Conservation (phyloP, 2,888 invertebrate species). For the Frankliniella fusca region DNA sequence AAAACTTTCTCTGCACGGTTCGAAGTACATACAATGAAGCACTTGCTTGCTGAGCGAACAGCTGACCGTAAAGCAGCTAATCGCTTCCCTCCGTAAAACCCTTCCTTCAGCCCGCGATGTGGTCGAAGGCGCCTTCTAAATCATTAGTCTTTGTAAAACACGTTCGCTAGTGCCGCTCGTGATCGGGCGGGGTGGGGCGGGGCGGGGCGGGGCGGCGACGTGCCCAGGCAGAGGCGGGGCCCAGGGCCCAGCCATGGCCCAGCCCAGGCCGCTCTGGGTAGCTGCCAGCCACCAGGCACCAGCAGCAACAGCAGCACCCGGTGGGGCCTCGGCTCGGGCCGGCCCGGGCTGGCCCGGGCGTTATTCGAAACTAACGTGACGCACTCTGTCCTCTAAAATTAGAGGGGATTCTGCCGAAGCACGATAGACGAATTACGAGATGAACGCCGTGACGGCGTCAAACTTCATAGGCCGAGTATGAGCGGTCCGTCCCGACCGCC, state of each 20-base stretch:
- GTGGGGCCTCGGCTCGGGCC: background rate
- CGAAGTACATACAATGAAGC: background rate
- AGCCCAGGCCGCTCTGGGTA: background rate
- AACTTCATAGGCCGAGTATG: no score
- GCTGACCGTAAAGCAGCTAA: background rate
- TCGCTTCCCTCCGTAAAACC: background rate
- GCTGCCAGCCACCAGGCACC: background rate
- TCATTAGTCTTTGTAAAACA: slow-evolving; percentile 1
- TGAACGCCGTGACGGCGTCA: background rate
- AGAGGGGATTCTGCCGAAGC: background rate
- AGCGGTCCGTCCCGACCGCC: background rate
- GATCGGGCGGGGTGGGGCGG: background rate
- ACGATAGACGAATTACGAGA: background rate
- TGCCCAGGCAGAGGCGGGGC: background rate
- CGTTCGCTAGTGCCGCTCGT: background rate
- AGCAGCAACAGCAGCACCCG: no score
- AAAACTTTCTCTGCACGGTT: background rate
- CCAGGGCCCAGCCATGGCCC: no score
- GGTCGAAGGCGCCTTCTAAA: background rate
- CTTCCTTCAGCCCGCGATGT: background rate
- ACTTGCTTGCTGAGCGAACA: background rate
- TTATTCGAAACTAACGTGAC: slow-evolving; percentile 19
- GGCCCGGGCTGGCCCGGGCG: background rate
- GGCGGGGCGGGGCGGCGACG: background rate
- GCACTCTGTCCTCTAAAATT: slow-evolving; percentile 24